phyloP scores from a whole-genome alignment of 2,888 invertebrate species.

The Chromoteleia sp. region DNA sequence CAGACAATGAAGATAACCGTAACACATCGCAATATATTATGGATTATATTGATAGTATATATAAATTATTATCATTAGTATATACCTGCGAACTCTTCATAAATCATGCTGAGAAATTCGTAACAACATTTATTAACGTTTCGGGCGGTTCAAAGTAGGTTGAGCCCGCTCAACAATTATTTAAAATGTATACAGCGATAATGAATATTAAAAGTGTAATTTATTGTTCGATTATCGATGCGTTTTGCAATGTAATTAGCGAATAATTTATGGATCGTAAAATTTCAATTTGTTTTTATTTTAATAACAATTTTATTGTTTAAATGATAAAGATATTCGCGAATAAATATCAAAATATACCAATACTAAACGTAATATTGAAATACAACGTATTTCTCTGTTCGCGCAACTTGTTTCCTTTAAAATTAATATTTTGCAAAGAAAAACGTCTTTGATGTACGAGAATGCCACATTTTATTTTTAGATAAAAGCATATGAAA shows the following conservation, averaged over 20 bases:
- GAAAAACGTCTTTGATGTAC: constrained; percentile 32
- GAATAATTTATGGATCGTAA: constrained; percentile 17
- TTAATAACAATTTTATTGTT: not conserved
- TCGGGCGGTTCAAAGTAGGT: constrained; percentile 18
- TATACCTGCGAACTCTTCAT: constrained; percentile 42
- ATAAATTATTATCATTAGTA: constrained; percentile 50
- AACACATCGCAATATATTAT: constrained; percentile 48
- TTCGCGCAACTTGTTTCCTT: too few species aligned
- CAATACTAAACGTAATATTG: too few species aligned
- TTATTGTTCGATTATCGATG: constrained; percentile 24
- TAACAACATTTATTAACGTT: constrained; percentile 44
- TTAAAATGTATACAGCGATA: constrained; percentile 30
- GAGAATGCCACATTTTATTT: constrained; percentile 23
- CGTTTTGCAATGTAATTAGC: constrained; percentile 17
- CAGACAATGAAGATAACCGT: constrained; percentile 53
- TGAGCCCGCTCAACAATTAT: constrained; percentile 23
- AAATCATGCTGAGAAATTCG: constrained; percentile 42
- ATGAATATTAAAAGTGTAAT: constrained; percentile 34
- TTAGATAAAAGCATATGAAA: constrained; percentile 44
- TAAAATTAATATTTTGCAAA: constrained; percentile 2
- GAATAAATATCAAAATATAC: too few species aligned
- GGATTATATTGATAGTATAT: constrained; percentile 51
- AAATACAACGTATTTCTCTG: too few species aligned
- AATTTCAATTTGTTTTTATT: constrained; percentile 4
- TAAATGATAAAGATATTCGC: not conserved